phyloP scores from a whole-genome alignment of 2,113 vertebrate species.

The Illadopsis cleaveri region DNA sequence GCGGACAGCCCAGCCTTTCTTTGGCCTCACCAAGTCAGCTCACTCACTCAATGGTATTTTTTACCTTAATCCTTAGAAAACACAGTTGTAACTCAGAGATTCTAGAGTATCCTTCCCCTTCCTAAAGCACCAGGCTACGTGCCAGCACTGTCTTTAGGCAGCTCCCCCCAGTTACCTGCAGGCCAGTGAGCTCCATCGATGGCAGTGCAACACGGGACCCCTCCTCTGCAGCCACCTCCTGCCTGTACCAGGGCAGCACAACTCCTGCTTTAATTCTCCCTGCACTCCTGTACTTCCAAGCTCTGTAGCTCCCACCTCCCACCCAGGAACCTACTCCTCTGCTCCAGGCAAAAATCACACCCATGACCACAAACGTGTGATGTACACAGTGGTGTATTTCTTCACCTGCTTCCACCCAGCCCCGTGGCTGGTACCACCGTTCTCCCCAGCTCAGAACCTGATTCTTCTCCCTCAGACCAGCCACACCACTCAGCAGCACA shows the following conservation, averaged over 20 bases:
- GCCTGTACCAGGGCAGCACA: fast-evolving
- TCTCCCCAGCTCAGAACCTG: not conserved
- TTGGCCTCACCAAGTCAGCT: not conserved
- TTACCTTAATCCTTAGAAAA: not conserved
- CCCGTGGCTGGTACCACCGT: not conserved
- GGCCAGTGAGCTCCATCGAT: fast-evolving
- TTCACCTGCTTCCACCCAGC: not conserved
- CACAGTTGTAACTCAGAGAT: not conserved
- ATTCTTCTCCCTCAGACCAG: not conserved
- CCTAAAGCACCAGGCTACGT: not conserved
- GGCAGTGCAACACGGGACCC: fast-evolving
- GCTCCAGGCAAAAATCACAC: not conserved
- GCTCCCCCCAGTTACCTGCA: not conserved
- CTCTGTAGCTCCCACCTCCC: not conserved
- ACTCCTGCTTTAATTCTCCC: not conserved
- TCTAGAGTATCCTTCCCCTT: not conserved
- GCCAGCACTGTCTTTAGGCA: not conserved
- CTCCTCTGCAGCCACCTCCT: not conserved
- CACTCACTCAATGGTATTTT: not conserved
- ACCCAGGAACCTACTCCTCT: not conserved
- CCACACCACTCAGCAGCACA: not conserved
- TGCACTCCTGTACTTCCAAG: fast-evolving
- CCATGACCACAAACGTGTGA: not conserved
- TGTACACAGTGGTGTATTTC: not conserved
- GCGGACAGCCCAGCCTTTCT: not conserved